Percentiles rank a stretch among this genome's conserved stretches.
Evolutionary conservation across 1,140 invertebrate species (phyloP).

Genomic region (Drosophila dunni): DNA sequence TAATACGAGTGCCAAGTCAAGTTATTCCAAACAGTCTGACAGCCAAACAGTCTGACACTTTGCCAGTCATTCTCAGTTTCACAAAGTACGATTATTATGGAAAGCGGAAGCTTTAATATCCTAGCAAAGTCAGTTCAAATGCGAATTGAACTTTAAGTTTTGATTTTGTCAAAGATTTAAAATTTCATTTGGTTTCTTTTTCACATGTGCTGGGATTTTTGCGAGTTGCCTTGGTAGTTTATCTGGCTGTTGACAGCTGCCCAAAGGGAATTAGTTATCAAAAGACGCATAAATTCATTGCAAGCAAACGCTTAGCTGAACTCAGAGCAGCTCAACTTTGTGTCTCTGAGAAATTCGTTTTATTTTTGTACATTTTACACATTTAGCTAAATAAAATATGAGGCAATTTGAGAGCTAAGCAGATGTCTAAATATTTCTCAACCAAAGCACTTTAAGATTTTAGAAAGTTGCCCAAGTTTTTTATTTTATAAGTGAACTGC

Average conservation of each 20-base stretch:
- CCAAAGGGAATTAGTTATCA: conserved; percentile 82
- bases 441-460: conserved; percentile 27
- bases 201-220: conserved; percentile 27
- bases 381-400: conserved; percentile 67
- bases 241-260: conserved; percentile 74
- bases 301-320: conserved; percentile 42
- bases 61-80: conserved; percentile 13
- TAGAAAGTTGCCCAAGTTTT: neutral
- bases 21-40: conserved; percentile 33
- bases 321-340: conserved; percentile 11
- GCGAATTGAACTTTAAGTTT: neutral
- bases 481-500: neutral
- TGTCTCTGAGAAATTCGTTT: conserved; percentile 5
- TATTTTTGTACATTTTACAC: conserved; percentile 19
- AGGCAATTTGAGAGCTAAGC: conserved; percentile 52
- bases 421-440: conserved; percentile 11
- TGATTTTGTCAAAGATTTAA: neutral
- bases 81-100: neutral
- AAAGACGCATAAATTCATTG: conserved; percentile 80
- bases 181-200: neutral
- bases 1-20: conserved; percentile 46
- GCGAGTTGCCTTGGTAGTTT: conserved; percentile 69
- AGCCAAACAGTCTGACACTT: conserved; percentile 22
- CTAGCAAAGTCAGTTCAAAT: neutral
- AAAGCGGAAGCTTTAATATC: neutral